Evolutionary conservation across 2,888 invertebrate genomes (phyloP).

Genomic region (Drosophila kambysellisi): DNA sequence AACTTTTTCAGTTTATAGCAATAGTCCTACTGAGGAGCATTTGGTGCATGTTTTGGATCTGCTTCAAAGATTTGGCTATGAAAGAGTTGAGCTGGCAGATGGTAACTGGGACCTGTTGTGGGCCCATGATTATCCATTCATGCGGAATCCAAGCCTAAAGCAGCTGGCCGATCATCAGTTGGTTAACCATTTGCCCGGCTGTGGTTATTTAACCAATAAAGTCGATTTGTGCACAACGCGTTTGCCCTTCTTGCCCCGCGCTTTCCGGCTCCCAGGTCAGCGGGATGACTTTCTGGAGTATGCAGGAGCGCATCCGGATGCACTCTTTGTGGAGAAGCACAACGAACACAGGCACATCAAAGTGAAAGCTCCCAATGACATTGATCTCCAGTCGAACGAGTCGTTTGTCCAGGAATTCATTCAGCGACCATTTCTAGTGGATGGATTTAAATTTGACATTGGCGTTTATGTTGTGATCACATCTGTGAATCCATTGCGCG

Average conservation of each 20-base stretch:
- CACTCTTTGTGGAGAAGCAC: constrained; percentile 95
- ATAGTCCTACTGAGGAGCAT: constrained; percentile 86
- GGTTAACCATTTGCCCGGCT: constrained; percentile 97
- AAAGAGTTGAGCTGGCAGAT: constrained; percentile 86
- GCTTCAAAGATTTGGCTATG: constrained; percentile 91
- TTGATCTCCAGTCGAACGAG: constrained; percentile 89
- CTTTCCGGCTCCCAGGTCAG: constrained; percentile 94
- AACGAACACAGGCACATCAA: constrained; percentile 95
- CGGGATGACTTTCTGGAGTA: constrained; percentile 90
- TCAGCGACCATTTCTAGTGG: constrained; percentile 94
- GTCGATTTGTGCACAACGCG: constrained; percentile 93
- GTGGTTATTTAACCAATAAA: constrained; percentile 96
- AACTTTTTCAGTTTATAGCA: constrained; percentile 88
- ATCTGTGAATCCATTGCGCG: constrained; percentile 94
- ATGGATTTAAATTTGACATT: constrained; percentile 98
- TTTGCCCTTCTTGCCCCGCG: constrained; percentile 93
- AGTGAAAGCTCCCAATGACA: constrained; percentile 89
- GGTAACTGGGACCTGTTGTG: constrained; percentile 94
- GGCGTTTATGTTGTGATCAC: constrained; percentile 97
- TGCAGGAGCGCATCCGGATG: constrained; percentile 88
- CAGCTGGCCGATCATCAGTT: constrained; percentile 90
- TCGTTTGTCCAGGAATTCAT: constrained; percentile 97
- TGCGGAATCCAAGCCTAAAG: constrained; percentile 84
- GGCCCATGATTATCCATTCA: constrained; percentile 97
- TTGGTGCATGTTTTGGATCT: constrained; percentile 91